Evolutionary conservation across 2,888 invertebrate species (phyloP), one percentile per base, ranked within the genome.

Genomic region (Meloe dianella): DNA sequence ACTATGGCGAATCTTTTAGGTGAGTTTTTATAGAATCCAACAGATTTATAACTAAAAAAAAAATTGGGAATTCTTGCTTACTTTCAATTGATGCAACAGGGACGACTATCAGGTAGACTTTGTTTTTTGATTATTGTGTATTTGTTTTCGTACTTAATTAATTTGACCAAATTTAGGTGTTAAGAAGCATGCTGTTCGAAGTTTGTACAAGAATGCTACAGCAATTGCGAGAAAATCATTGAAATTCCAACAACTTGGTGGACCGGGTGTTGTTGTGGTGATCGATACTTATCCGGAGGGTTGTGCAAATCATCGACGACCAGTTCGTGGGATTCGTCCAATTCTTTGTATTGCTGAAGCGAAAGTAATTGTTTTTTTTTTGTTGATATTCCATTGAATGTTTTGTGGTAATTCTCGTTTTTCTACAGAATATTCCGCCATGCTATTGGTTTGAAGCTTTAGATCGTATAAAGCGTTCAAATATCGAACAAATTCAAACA

Each of bases 311-410:
- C 87, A 87, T 10, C 85, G 82, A 20, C 79, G 78, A 57, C 80
- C 79, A 0, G 87, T 87, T 66, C 86, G 87, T 66, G 83, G 82
- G 67, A 85, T 84, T 71, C 85, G 87, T 63, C 88, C 87, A 65
- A 87, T 91, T 75, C 80, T 91, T 22, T 91, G 91, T 84, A 84
- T 91, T 7, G 89, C 89, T 22, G 91, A 91, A 80, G 88, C 88
- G 51, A 87, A 87, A 77, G 88, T 88, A 77, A 79, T 20, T n/a
- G n/a, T n/a, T n/a, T n/a, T n/a, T n/a, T n/a, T n/a, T n/a, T 32
- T 51, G 9, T 24, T 17, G 30, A 30, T 63, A 27, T 69, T 59
- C 57, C 57, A 32, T 60, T 57, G 6, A 14, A 5, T 24, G 14
- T 14, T 12, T 7, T 47, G 22, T 54, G 22, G 35, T 24, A 56